phyloP scores from a whole-genome alignment of 2,797 vertebrate species.

The Sebastes glaucus region DNA sequence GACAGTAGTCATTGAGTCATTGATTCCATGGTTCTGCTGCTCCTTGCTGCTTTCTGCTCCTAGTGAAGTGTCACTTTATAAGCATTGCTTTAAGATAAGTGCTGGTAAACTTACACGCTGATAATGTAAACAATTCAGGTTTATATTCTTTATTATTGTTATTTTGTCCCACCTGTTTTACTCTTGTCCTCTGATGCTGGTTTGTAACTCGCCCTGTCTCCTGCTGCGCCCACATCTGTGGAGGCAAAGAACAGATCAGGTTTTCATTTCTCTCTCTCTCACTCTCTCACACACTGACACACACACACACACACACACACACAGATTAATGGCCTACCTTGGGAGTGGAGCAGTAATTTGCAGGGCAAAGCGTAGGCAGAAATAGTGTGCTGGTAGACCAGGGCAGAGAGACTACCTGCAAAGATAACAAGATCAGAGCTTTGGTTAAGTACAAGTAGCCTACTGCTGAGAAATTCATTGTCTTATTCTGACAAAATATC shows the following conservation, averaged over 20 bases:
- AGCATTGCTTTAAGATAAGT: not conserved
- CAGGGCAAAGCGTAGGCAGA: constrained; percentile 87
- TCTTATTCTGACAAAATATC: not conserved
- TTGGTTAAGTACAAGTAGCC: not conserved
- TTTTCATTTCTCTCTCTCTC: not conserved
- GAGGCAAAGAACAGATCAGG: not conserved
- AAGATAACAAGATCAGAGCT: not conserved
- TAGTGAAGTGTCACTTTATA: not conserved
- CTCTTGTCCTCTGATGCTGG: constrained; percentile 22
- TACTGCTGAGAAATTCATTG: not conserved
- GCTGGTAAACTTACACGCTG: not conserved
- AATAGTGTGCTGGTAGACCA: constrained; percentile 91
- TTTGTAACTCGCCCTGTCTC: constrained; percentile 29
- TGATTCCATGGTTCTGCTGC: not conserved
- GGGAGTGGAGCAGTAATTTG: constrained; percentile 81
- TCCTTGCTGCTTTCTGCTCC: not conserved
- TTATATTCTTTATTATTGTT: not conserved
- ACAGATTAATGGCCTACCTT: constrained; percentile 71
- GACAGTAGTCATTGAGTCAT: not conserved
- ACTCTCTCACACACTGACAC: not conserved
- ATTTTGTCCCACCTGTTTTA: constrained; percentile 59
- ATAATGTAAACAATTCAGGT: not conserved
- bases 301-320: not conserved
- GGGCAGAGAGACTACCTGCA: constrained; percentile 93
- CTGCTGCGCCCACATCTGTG: constrained; percentile 48